Evolutionary conservation across 2,113 vertebrate species (phyloP).

Genomic region (Microcebus murinus): DNA sequence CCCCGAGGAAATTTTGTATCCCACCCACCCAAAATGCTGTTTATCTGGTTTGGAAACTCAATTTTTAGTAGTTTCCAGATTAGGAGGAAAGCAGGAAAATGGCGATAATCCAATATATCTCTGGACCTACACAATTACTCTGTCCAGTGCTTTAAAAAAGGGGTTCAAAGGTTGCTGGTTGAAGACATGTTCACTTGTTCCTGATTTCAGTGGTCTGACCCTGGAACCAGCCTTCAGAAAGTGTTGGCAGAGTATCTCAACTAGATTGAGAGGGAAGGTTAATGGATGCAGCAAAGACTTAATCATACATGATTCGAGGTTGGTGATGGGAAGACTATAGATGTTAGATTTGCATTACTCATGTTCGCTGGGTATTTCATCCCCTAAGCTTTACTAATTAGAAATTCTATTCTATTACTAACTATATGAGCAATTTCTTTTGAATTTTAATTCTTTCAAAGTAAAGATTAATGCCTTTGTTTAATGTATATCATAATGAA

Average conservation of each 20-base stretch:
- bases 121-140: not conserved
- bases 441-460: slow-evolving; percentile 25
- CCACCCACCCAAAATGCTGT: not conserved
- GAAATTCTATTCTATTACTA: not conserved
- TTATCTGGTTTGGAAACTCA: not conserved
- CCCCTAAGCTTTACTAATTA: not conserved
- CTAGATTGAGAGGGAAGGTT: not conserved
- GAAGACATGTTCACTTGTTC: not conserved
- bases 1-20: not conserved
- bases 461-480: slow-evolving; percentile 2
- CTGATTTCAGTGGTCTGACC: not conserved
- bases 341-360: not conserved
- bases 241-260: not conserved
- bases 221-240: not conserved
- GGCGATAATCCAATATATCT: not conserved
- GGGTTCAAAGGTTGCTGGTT: not conserved
- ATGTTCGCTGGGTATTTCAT: not conserved
- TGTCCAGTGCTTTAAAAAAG: not conserved
- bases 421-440: slow-evolving; percentile 10
- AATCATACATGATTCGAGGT: not conserved
- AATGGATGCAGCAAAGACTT: not conserved
- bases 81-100: not conserved
- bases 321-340: not conserved
- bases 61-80: not conserved
- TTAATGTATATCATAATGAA: not conserved